Percentiles rank a stretch among this genome's conserved stretches.
These are phyloP conservation scores for Leiothrix lutea DNA, from an alignment of 2,113 vertebrate genomes.

Conservation along the genomic window DNA sequence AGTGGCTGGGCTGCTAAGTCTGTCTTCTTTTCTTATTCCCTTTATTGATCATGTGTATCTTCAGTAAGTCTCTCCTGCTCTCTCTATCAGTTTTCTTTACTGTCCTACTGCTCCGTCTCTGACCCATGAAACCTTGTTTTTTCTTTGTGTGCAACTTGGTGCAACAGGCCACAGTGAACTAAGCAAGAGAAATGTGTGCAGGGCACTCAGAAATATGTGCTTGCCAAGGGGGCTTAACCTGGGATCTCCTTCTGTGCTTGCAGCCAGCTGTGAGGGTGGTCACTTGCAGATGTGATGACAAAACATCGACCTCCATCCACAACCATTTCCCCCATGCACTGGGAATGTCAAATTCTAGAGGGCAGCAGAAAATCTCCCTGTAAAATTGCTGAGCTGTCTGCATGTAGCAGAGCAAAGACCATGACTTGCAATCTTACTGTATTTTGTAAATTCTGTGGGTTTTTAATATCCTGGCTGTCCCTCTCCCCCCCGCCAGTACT, in stretches of 20 bases:
- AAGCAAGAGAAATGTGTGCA: not conserved
- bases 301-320: rapidly evolving
- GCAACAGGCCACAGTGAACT: not conserved
- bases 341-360: not conserved
- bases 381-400: not conserved
- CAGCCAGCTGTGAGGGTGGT: not conserved
- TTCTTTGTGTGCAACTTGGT: not conserved
- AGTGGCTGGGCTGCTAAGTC: not conserved
- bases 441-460: not conserved
- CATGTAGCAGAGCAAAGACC: not conserved
- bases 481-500: not conserved
- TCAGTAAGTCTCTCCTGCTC: not conserved
- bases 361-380: not conserved
- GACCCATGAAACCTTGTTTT: not conserved
- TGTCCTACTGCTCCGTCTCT: not conserved
- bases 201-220: not conserved
- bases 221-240: not conserved
- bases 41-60: not conserved
- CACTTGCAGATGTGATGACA: not conserved
- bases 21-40: not conserved
- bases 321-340: not conserved
- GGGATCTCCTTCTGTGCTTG: not conserved
- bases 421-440: not conserved
- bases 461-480: not conserved
- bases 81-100: not conserved